Conservation (phyloP, 2,797 vertebrate genomes). For the Selene dorsalis region DNA sequence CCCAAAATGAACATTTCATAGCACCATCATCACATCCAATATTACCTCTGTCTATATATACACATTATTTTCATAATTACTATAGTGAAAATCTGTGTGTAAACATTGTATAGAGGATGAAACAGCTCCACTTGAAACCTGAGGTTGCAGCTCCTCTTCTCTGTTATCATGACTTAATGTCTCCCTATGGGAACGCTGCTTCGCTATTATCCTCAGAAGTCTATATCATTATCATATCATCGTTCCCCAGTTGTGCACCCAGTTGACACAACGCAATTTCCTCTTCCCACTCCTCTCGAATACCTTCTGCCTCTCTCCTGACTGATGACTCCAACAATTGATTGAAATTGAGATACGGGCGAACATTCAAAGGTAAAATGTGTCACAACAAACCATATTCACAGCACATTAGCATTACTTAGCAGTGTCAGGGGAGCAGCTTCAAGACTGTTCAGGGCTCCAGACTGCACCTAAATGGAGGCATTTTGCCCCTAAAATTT, state of each 20-base stretch:
- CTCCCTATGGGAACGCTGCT: background rate
- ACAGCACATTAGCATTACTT: no score
- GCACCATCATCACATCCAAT: slow-evolving; percentile 17
- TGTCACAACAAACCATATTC: no score
- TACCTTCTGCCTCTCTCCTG: background rate
- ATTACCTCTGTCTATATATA: slow-evolving; percentile 14
- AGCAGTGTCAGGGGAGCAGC: background rate
- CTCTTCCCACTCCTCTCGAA: background rate
- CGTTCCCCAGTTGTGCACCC: background rate
- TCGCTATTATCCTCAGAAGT: background rate
- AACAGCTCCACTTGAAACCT: background rate
- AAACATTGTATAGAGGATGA: background rate
- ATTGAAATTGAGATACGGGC: no score
- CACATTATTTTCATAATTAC: slow-evolving; percentile 34
- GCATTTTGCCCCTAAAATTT: no score
- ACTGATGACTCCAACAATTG: background rate
- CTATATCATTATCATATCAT: background rate
- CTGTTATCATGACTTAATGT: background rate
- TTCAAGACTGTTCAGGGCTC: no score
- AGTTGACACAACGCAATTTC: background rate
- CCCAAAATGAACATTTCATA: slow-evolving; percentile 14
- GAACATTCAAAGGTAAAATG: no score
- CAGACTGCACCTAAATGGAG: no score
- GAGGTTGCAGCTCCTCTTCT: slow-evolving; percentile 4
- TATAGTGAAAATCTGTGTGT: slow-evolving; percentile 14